These are phyloP conservation scores for Stegastes partitus DNA, from an alignment of 2,113 vertebrate species.

Conservation along the genomic window DNA sequence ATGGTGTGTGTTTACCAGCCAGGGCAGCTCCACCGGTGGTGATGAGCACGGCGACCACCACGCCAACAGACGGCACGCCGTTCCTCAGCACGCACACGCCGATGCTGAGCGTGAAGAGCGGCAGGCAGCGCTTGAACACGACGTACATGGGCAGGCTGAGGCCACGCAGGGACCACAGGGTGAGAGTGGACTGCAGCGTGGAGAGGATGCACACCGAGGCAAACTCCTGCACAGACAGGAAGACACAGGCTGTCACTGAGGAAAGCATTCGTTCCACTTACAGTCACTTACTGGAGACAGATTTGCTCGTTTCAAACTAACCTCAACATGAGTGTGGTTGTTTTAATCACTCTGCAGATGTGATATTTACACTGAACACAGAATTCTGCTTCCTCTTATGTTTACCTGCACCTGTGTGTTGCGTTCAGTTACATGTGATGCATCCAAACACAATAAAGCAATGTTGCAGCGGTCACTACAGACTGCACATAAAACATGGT, in stretches of 20 bases:
- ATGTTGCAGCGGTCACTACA: too few species aligned
- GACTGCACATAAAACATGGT: too few species aligned
- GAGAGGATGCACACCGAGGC: conserved; percentile 90
- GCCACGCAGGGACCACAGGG: conserved; percentile 94
- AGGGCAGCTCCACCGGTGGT: conserved; percentile 94
- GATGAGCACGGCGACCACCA: conserved; percentile 91
- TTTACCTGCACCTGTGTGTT: too few species aligned
- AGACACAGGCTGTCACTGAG: not conserved
- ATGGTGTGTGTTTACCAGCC: conserved; percentile 86
- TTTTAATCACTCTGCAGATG: too few species aligned
- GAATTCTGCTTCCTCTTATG: too few species aligned
- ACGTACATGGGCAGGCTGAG: conserved; percentile 99
- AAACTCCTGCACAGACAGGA: conserved; percentile 79
- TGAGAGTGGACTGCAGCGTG: conserved; percentile 95
- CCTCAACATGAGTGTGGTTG: too few species aligned
- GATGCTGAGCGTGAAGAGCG: conserved; percentile 93
- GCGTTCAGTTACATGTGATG: too few species aligned
- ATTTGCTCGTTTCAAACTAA: too few species aligned
- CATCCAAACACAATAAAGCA: too few species aligned
- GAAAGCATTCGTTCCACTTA: too few species aligned
- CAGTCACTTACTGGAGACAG: too few species aligned
- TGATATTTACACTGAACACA: too few species aligned
- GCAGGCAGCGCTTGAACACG: conserved; percentile 97
- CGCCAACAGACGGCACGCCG: conserved; percentile 90
- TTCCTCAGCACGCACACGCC: conserved; percentile 93